Conservation (phyloP, 2,113 vertebrate genomes). For the Phylloscopus trochiloides region DNA sequence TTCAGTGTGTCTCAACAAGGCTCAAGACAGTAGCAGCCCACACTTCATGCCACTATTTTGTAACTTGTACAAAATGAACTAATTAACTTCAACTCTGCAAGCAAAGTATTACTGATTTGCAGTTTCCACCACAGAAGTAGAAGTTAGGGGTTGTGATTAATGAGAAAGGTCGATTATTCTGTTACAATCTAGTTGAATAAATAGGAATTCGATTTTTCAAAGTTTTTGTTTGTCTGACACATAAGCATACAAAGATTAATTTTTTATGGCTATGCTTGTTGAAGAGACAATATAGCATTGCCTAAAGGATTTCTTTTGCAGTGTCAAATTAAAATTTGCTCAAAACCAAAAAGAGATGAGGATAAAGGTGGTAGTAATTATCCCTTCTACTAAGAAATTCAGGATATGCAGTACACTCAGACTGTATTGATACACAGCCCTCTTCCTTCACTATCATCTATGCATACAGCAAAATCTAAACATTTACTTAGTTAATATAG, state of each 20-base stretch:
- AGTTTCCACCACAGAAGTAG: not conserved
- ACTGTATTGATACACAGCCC: not conserved
- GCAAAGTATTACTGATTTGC: not conserved
- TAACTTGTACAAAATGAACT: not conserved
- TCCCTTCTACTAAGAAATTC: not conserved
- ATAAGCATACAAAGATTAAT: not conserved
- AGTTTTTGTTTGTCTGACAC: not conserved
- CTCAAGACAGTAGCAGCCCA: not conserved
- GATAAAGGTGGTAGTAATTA: not conserved
- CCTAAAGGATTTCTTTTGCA: not conserved
- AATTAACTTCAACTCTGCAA: not conserved
- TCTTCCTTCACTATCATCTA: not conserved
- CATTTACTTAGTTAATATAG: not conserved
- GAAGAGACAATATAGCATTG: not conserved
- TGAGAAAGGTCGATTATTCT: not conserved
- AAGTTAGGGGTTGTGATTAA: not conserved
- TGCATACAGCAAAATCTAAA: not conserved
- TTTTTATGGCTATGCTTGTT: not conserved
- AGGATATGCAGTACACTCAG: not conserved
- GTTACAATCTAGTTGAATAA: not conserved
- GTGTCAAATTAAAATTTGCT: not conserved
- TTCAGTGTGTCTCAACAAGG: not conserved
- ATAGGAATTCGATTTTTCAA: not conserved
- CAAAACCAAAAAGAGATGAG: not conserved
- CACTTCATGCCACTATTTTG: not conserved